Evolutionary conservation across 2,797 vertebrate genomes (phyloP), one percentile per base, ranked within the genome.

Genomic region (Sandelia bainsii): DNA sequence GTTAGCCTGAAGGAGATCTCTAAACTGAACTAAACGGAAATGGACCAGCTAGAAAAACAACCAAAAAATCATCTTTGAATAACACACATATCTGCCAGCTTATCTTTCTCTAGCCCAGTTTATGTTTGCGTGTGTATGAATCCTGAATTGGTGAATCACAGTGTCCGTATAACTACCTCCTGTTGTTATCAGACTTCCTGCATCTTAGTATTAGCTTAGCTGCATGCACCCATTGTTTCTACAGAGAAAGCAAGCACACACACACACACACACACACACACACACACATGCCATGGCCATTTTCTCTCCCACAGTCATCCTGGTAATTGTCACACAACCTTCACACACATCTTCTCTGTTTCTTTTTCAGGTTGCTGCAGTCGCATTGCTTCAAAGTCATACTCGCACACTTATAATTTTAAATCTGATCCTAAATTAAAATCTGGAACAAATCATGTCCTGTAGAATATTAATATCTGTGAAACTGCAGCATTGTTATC

Each of bases 161-260:
- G 61, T 75, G 60, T 66, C 25, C 72, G 34, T 85, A 70, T 27
- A 64, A 46, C 66, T 46, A 46, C 61, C 64, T 75, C 63, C 77
- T 61, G 39, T 85, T 81, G 75, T 87, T 87, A 85, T 83, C 77
- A 64, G 70, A 77, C 82, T 85, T 85, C 80, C 81, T 87, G 83
- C 54, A 76, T 80, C 54, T 62, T 49, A 54, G 46, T 54, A 39
- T 81, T 82, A 57, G 72, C 67, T 71, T 57, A 75, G 70, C 40
- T 73, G 61, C 44, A 69, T 13, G 62, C 49, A 22, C 39, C 53
- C 60, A 63, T 82, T 81, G 77, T 80, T 80, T 39, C 77, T 69
- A 23, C 52, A 60, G 54, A 66, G 42, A 69, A 34, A 44, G 44
- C 40, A 49, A 16, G 60, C 32, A 69, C 63, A 62, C 52, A 76